Conservation (phyloP, 2,888 invertebrate species). For the Andricus curvator region DNA sequence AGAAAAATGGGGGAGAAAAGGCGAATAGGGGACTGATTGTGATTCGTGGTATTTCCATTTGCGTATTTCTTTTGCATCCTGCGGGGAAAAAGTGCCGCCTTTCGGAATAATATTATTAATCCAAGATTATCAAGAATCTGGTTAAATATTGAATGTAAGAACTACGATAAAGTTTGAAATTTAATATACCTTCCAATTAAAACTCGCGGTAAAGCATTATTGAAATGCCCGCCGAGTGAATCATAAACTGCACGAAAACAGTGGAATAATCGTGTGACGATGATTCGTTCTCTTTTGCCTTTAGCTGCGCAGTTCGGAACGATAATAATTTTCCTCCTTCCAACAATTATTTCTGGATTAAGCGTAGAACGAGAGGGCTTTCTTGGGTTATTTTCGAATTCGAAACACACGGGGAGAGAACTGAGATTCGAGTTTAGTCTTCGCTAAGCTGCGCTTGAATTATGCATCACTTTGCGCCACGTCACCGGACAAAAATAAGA, state of each 20-base stretch:
- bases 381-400: conserved; percentile 60
- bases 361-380: conserved; percentile 49
- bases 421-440: conserved; percentile 48
- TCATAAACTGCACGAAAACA: conserved; percentile 4
- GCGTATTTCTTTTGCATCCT: too few species aligned
- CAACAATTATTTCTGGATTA: conserved; percentile 61
- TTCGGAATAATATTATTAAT: background rate
- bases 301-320: conserved; percentile 7
- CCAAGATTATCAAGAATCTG: background rate
- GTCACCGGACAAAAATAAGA: conserved; percentile 51
- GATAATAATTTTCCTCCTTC: conserved; percentile 44
- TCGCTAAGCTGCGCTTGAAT: conserved; percentile 53
- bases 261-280: conserved; percentile 12
- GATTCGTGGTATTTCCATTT: too few species aligned
- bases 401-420: conserved; percentile 43
- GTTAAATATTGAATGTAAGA: too few species aligned
- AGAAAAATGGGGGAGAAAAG: too few species aligned
- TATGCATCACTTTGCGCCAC: conserved; percentile 46
- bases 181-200: background rate
- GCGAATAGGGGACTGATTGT: too few species aligned
- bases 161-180: background rate
- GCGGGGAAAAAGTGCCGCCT: too few species aligned
- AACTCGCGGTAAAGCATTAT: background rate
- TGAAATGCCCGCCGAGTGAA: background rate
- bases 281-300: background rate